Evolutionary conservation across 2,888 invertebrate genomes (phyloP), one percentile per base, ranked within the genome.

Genomic region (Quadriops clusia): DNA sequence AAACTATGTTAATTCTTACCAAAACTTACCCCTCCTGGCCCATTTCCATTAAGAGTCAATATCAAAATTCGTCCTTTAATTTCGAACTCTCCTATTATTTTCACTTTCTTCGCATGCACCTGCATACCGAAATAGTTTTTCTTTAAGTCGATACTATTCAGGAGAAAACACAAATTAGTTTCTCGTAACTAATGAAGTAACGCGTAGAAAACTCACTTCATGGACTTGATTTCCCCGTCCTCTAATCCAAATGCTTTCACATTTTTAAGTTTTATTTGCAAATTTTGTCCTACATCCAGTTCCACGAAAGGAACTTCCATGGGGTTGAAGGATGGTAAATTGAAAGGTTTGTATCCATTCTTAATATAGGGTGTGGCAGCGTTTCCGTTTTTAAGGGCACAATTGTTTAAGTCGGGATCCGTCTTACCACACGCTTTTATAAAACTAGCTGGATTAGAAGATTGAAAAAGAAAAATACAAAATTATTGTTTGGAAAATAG

Each of bases 41-140:
- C 38, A 15, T 17, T 24, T 15, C 37, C 37, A n/a, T 20, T 17
- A 22, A 38, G 36, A 2, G 38, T 35, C 13, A 38, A 24, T 10
- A 38, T 33, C 8, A 38, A 17, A n/a, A 38, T 38, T 12, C 25
- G 29, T 3, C 38, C 38, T 17, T 31, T 30, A n/a, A 38, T 25
- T 2, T 24, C 11, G 28, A 33, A 38, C 4, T 27, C 28, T 2
- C 28, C 36, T 10, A 12, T 15, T 13, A 36, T 16, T 5, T 8
- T n/a, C 12, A 33, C 4, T 13, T 27, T 5, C 10, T 33, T 22
- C 13, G 29, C 10, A 16, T 28, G 25, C 3, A 22, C n/a, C 5
- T 38, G 22, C 9, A 35, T 21, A 6, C 12, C 15, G 17, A 38
- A 13, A 8, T 15, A 32, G 15, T 23, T 17, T 3, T 25, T 32